Conservation (phyloP, 1,140 invertebrate genomes). For the Drosophila trapezifrons region DNA sequence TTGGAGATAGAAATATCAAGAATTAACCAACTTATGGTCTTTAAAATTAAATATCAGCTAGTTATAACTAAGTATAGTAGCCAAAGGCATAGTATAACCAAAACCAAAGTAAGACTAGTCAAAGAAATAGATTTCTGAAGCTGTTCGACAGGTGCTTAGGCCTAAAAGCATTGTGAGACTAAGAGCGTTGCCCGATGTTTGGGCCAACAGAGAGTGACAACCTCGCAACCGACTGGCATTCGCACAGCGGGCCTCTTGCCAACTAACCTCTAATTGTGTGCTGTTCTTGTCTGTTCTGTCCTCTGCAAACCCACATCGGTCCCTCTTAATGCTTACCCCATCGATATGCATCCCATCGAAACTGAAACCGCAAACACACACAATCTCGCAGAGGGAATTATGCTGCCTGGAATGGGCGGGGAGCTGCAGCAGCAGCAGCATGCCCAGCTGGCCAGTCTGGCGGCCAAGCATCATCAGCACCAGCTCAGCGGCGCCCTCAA, state of each 20-base stretch:
- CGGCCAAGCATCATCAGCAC: conserved; percentile 79
- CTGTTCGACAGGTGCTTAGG: neutral
- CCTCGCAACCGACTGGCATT: conserved; percentile 5
- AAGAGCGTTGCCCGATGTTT: conserved; percentile 4
- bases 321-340: conserved; percentile 16
- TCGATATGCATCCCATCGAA: conserved; percentile 17
- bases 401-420: conserved; percentile 71
- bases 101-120: no score
- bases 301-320: neutral
- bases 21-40: no score
- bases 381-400: conserved; percentile 64
- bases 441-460: conserved; percentile 51
- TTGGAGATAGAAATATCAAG: no score
- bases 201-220: conserved; percentile 13
- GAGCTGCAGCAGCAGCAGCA: conserved; percentile 68
- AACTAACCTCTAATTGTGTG: conserved; percentile 51
- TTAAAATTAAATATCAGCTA: no score
- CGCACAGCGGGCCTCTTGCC: conserved; percentile 6
- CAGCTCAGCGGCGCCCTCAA: conserved; percentile 72
- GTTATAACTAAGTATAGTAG: no score
- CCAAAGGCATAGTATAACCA: no score
- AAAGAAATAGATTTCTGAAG: no score
- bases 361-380: conserved; percentile 21
- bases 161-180: neutral
- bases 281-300: conserved; percentile 44